Evolutionary conservation across 2,888 invertebrate species (phyloP), one percentile per base, ranked within the genome.

Genomic region (Leptinotarsa haldemani): DNA sequence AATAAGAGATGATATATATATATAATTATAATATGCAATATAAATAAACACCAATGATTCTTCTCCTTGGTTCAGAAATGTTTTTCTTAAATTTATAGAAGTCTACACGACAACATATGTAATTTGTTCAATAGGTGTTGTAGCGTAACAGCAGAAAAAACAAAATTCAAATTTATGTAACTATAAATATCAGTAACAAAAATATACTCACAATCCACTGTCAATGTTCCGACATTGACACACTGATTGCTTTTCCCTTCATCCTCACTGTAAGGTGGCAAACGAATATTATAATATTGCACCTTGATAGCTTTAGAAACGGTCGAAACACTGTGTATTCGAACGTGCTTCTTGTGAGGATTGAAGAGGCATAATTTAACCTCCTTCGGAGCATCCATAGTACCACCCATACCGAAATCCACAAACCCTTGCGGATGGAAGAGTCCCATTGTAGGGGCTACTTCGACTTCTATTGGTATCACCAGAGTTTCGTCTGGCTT

Each of bases 391-490:
- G 90, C 88, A 84, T 94, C 94, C 71, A 91, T 87, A 46, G 93
- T 92, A 67, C 94, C 92, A 67, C 95, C 90, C 75, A 95, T 90
- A 48, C 96, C 96, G 88, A 97, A 96, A 88, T 97, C 95, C 48
- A 97, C 88, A 74, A 93, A 87, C 71, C 91, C 91, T 83, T 93
- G 92, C n/a, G 94, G 92, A 80, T 94, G 92, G 88, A 94, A 95
- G 74, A 96, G 89, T 67, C 95, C 94, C 78, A 93, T 90, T 71
- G 89, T 88, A 30, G 92, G 87, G 76, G 88, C 87, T 71, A 96
- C 94, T 89, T 95, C 94, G 70, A 96, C 93, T 88, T 96, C 96
- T 65, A 96, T 91, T 47, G 96, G 95, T 78, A 96, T 91, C 77
- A 96, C 92, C 78, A 96, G 90, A 79, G 92, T 89, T 84, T 93